Base-by-base conservation (phyloP, 2,113 vertebrate species). In the Erinaceus europaeus region DNA sequence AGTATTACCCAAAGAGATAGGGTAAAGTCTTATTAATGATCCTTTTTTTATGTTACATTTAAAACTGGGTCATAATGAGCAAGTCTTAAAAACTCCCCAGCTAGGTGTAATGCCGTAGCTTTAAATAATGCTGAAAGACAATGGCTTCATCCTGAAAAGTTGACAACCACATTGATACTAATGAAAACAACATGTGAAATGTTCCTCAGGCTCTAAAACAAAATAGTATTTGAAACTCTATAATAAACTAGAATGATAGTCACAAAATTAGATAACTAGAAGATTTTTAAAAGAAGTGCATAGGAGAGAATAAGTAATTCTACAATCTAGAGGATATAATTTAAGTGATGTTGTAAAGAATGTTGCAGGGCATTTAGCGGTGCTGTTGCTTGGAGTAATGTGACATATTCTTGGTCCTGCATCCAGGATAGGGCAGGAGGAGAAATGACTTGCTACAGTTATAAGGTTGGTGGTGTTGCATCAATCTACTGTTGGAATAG, bases 91-190 rank as follows among this genome's bases (percentile, higher is more conserved):
- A 93, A 93, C 91, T 80, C 55, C 67, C 87, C 62, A 73, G 84
- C 77, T 93, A 90, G 83, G 94, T 83, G 93, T 86, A 95, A 92
- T 90, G 68, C 44, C 62, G 68, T 75, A 36, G 84, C 80, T 94
- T 94, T 86, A 95, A 95, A 88, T 94, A 93, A 91, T 83, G 77
- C 80, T 88, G 74, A 83, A 91, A 89, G 50, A 94, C 84, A 91
- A 93, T 90, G 55, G 76, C 76, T 93, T 92, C 87, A 62, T 93
- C 87, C 83, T 90, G 73, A 90, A 93, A 84, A 79, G 84, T 23
- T 95, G 89, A 93, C 93, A 95, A 89, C 80, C 72, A 94, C 91
- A 93, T 90, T 94, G 87, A 76, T 88, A 86, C 80, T 90, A 95
- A 95, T 94, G 94, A 93, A 90, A 94, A 73, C 76, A 88, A 90